A percentile compares a stretch with the other conserved stretches of the same genome.
Evolutionary conservation across 2,888 invertebrate species (phyloP).

Genomic region (Stenurella melanura): DNA sequence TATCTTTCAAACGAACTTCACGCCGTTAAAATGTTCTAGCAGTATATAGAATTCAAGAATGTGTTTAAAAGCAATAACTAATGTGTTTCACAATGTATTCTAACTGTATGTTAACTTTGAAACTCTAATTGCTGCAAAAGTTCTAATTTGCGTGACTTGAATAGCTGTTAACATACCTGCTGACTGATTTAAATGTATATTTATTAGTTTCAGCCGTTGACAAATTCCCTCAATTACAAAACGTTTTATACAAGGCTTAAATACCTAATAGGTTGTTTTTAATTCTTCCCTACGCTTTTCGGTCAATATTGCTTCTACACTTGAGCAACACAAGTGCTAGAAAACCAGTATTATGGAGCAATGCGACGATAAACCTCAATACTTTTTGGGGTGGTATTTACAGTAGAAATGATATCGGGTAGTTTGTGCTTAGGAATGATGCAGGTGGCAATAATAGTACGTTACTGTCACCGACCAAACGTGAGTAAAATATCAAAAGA

Average conservation of each 20-base stretch:
- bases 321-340: too few species aligned
- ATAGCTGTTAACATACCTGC: background rate
- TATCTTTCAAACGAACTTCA: background rate
- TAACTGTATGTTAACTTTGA: background rate
- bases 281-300: too few species aligned
- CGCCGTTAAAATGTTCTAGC: background rate
- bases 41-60: background rate
- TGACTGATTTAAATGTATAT: background rate
- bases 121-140: background rate
- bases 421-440: too few species aligned
- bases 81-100: background rate
- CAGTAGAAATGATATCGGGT: too few species aligned
- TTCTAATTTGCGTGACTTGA: background rate
- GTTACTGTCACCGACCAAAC: too few species aligned
- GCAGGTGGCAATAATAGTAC: too few species aligned
- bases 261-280: too few species aligned
- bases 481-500: too few species aligned
- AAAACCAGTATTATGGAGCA: too few species aligned
- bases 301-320: too few species aligned
- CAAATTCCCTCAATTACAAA: background rate
- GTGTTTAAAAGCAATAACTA: background rate
- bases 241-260: background rate
- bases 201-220: background rate
- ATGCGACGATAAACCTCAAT: too few species aligned
- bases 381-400: too few species aligned